phyloP scores from a whole-genome alignment of 2,888 invertebrate species.

The Gymnocheta viridis region DNA sequence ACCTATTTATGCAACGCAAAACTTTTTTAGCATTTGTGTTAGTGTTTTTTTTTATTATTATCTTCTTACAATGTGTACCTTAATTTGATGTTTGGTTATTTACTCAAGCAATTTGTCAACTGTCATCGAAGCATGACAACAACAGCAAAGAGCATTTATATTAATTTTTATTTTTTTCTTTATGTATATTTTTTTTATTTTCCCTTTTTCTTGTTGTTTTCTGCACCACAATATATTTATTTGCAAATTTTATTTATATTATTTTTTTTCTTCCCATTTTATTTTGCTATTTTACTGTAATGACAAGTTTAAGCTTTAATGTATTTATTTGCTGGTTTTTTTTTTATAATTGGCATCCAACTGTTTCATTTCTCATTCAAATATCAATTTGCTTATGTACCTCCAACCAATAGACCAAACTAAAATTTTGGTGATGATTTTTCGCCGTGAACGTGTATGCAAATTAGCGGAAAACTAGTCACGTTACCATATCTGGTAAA shows the following conservation, averaged over 20 bases:
- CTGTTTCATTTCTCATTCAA: conserved; percentile 29
- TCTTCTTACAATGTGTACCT: conserved; percentile 63
- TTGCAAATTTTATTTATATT: conserved; percentile 34
- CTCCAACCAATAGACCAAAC: no score
- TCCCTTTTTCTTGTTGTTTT: not conserved
- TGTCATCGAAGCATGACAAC: conserved; percentile 65
- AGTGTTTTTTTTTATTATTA: conserved; percentile 11
- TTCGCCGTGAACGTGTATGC: no score
- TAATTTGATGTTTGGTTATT: conserved; percentile 68
- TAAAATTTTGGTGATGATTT: not conserved
- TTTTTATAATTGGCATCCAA: conserved; percentile 45
- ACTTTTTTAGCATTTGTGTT: not conserved
- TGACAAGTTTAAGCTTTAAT: conserved; percentile 66
- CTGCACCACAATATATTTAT: conserved; percentile 10
- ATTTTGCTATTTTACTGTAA: conserved; percentile 58
- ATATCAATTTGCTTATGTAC: conserved; percentile 9
- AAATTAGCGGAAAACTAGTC: no score
- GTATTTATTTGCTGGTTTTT: conserved; percentile 36
- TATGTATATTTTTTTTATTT: conserved; percentile 22
- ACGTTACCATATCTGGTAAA: no score
- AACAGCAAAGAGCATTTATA: conserved; percentile 40
- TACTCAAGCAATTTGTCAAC: conserved; percentile 68
- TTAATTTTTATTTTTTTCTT: conserved; percentile 17
- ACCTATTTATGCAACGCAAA: not conserved
- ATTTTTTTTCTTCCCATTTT: conserved; percentile 25